phyloP scores from a whole-genome alignment of 2,888 invertebrate species.

The Brenthis ino region DNA sequence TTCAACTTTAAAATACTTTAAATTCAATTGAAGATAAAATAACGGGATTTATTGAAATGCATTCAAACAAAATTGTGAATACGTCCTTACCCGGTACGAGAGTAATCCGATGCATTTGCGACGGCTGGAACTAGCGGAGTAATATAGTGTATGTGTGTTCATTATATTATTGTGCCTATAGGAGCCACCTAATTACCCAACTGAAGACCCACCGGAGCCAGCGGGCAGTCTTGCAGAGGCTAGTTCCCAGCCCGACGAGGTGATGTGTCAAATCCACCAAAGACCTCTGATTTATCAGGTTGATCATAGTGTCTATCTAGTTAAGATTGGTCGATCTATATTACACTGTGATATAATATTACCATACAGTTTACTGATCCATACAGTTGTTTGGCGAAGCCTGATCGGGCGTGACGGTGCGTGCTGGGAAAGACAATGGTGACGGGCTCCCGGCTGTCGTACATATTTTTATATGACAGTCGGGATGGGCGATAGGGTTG shows the following conservation, averaged over 20 bases:
- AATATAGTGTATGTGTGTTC: slow-evolving; percentile 10
- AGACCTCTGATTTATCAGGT: slow-evolving; percentile 35
- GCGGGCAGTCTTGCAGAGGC: slow-evolving; percentile 11
- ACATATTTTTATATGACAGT: too few species aligned
- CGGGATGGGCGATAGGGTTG: too few species aligned
- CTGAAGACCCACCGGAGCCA: slow-evolving; percentile 23
- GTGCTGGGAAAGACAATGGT: too few species aligned
- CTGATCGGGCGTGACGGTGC: too few species aligned
- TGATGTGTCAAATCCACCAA: slow-evolving; percentile 29
- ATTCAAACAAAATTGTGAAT: too few species aligned
- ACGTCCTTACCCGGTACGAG: too few species aligned
- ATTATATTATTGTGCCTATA: slow-evolving; percentile 32
- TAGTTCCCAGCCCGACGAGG: slow-evolving; percentile 21
- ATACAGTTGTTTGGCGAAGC: not conserved
- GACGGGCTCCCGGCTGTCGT: too few species aligned
- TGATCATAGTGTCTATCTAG: slow-evolving; percentile 33
- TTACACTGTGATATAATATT: not conserved
- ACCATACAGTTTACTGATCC: not conserved
- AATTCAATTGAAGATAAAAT: too few species aligned
- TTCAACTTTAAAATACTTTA: too few species aligned
- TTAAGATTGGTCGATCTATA: slow-evolving; percentile 31
- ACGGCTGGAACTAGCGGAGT: not conserved
- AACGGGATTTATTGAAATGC: too few species aligned
- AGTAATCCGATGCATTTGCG: too few species aligned
- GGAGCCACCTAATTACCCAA: slow-evolving; percentile 27